Evolutionary conservation across 2,797 vertebrate species (phyloP), one percentile per base, ranked within the genome.

Genomic region (Glossophaga mutica): DNA sequence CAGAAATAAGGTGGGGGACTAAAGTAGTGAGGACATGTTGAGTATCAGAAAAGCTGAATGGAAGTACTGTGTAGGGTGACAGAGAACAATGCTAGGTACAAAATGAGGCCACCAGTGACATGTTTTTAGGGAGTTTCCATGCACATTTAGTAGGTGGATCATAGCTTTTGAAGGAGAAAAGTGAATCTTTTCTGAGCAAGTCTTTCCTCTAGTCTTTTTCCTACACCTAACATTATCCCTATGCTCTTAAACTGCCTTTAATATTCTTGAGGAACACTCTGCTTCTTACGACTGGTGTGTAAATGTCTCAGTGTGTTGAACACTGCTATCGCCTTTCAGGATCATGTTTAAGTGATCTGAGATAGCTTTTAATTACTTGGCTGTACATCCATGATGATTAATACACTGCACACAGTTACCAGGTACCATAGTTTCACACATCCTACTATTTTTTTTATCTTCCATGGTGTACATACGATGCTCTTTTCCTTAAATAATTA

Each of bases 401-500:
- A 50, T 42, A 55, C 55, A 24, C 37, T 34, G 32, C 46, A 88
- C 29, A 62, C 32, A 70, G 68, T 82, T 78, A 11, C 29, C n/a
- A 39, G 62, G 24, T 89, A 19, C 6, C 62, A 73, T 29, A 62
- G 26, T 57, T 84, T 92, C 59, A 84, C 14, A 59, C 32, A 77
- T 92, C 37, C 48, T 74, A 9, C 5, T 9, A 70, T 87, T 46
- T n/a, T n/a, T 57, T 90, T 68, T 78, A 65, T 84, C 59, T 91
- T 90, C 48, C 15, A 67, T 15, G 71, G 15, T 62, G 12, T 68
- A 48, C 34, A 59, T 59, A 89, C 5, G 50, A 42, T 93, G 37
- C 24, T 29, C 59, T 9, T 94, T 95, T 87, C 62, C 46, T 91
- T 57, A 85, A 87, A 42, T 94, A 77, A 74, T 91, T 57, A 83